Evolutionary conservation across 2,113 vertebrate genomes (phyloP).

Genomic region (Phylloscopus trochiloides): DNA sequence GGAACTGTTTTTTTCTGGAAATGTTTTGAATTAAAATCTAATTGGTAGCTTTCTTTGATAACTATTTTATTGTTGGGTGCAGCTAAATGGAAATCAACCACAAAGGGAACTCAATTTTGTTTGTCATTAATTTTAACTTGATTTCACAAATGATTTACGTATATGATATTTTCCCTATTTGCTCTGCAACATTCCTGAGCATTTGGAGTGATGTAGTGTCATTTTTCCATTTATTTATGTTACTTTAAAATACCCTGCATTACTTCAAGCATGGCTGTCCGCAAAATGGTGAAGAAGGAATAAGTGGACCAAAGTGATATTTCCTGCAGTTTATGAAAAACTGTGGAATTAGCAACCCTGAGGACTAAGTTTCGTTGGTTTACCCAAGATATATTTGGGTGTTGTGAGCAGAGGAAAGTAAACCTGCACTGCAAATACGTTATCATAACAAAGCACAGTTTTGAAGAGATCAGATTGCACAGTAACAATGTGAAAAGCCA

Average conservation of each 20-base stretch:
- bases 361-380: background rate
- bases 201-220: background rate
- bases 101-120: conserved; percentile 70
- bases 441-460: background rate
- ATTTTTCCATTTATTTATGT: conserved; percentile 4
- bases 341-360: background rate
- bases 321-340: background rate
- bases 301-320: background rate
- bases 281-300: background rate
- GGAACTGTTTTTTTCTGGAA: conserved; percentile 62
- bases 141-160: conserved; percentile 66
- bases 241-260: background rate
- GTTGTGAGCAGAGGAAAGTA: background rate
- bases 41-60: conserved; percentile 76
- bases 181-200: conserved; percentile 2
- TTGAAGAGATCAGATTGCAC: background rate
- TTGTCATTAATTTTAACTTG: conserved; percentile 65
- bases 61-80: conserved; percentile 69
- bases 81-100: conserved; percentile 70
- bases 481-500: background rate
- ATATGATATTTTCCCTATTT: conserved; percentile 24
- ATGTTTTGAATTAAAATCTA: conserved; percentile 74
- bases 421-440: background rate
- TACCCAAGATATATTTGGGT: background rate
- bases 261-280: background rate